Evolutionary conservation across 2,888 invertebrate genomes (phyloP), one percentile per base, ranked within the genome.

Genomic region (Incurvaria masculella): DNA sequence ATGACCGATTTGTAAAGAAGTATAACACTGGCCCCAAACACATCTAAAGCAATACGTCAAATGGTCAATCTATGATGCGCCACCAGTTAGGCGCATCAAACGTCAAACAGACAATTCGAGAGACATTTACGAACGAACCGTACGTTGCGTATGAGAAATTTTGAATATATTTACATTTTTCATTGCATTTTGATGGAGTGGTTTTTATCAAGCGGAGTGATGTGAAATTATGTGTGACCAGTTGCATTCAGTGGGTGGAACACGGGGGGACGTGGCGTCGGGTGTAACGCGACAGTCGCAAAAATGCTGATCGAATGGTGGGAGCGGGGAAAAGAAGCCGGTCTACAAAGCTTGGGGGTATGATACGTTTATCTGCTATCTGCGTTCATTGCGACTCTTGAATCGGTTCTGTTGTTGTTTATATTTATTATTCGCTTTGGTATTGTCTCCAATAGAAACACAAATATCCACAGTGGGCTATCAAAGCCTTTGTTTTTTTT

Each of bases 121-220:
- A 60, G 61, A 63, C 62, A 60, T 61, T 60, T 62, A 61, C 64
- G 64, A 61, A 62, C 69, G 62, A 68, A 63, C 62, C 23, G 14
- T 43, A 42, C 18, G 14, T 43, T 21, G 42, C 5, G 50, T 42
- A 48, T 33, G 53, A 56, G 58, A 69, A 72, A 70, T 72, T 75
- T 72, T 66, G 68, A 72, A 68, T 72, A 74, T 75, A 73, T 65
- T 65, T 65, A 68, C 68, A 72, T 75, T 78, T 76, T 73, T 74
- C 71, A 66, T 42, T 72, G 63, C 59, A 72, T 78, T 78, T 78
- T 78, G 69, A 74, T 78, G 61, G 69, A 69, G 70, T 74, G 72
- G 72, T 60, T 78, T 74, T 78, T 72, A 71, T 68, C 66, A 65
- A 62, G 63, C 62, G 61, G 55, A 61, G 68, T 63, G 65, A 75